Base-by-base conservation (phyloP, 2,888 invertebrate genomes). In the Leptopterna dolabrata region DNA sequence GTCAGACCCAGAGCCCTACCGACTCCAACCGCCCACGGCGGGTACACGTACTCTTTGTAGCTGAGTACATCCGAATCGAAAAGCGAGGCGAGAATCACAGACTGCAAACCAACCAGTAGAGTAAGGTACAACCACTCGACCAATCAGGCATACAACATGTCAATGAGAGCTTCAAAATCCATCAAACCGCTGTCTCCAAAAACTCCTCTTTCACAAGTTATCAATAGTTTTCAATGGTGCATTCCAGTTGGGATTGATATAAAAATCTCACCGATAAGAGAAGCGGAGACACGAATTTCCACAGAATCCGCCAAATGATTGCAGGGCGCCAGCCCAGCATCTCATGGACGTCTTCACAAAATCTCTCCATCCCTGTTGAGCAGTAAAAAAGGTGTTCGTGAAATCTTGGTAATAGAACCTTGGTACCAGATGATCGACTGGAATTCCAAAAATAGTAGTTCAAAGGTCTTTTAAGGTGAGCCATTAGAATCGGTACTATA, bases 211-310 rank as follows among this genome's bases (percentile, higher is more conserved):
- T n/a, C n/a, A n/a, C n/a, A n/a, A n/a, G n/a, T n/a, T n/a, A n/a
- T n/a, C n/a, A n/a, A n/a, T n/a, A n/a, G n/a, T n/a, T n/a, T n/a
- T n/a, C n/a, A n/a, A n/a, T n/a, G n/a, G n/a, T n/a, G n/a, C n/a
- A n/a, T n/a, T n/a, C n/a, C n/a, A n/a, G n/a, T 36, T 36, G 36
- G 36, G 36, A 36, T 36, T 36, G 2, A 36, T 36, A 30, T 71
- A 27, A 24, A 27, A 71, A 27, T 73, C 19, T 94, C 93, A 96
- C 96, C 91, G 95, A 94, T 86, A 97, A 95, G 90, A 96, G 95
- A 55, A 94, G 92, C 0, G 97, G 97, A 90, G 96, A 96, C 91
- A 96, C 93, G 91, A 96, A 96, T 91, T 97, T 97, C 97, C 97
- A 97, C 91, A 96, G 96, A 91, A 96, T 94, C 91, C 96, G 93